Conservation (phyloP, 1,140 invertebrate species). For the Ceratoteleas bidentatus region DNA sequence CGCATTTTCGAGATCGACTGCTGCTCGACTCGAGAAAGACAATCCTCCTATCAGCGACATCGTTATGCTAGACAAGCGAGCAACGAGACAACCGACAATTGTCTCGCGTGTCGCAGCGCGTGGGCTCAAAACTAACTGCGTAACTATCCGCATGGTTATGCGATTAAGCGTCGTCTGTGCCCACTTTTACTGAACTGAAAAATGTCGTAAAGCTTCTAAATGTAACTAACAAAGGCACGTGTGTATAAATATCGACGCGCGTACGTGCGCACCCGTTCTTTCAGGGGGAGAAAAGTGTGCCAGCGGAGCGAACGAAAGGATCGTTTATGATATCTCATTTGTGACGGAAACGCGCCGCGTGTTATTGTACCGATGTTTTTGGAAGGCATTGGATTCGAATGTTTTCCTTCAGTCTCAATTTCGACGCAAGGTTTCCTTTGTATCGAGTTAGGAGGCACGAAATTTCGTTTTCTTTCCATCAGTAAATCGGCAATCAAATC, state of each 20-base stretch:
- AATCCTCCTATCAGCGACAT: constrained; percentile 59
- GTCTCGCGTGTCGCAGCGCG: constrained; percentile 59
- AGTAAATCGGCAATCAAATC: too few species aligned
- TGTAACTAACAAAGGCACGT: constrained; percentile 49
- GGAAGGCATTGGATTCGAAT: constrained; percentile 4
- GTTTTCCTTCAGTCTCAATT: background rate
- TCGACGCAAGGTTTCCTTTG: too few species aligned
- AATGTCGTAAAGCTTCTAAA: constrained; percentile 54
- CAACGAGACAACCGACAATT: constrained; percentile 55
- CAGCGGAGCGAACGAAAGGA: constrained; percentile 26
- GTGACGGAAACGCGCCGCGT: constrained; percentile 14
- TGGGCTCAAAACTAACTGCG: constrained; percentile 64
- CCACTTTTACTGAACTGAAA: constrained; percentile 45
- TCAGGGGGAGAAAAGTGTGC: constrained; percentile 44
- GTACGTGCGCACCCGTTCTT: constrained; percentile 10
- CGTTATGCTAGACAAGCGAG: constrained; percentile 56
- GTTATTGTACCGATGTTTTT: constrained; percentile 31
- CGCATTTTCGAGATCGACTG: constrained; percentile 22
- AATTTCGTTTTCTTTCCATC: background rate
- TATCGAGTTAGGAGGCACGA: background rate
- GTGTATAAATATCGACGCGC: constrained; percentile 28
- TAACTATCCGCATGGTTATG: constrained; percentile 59
- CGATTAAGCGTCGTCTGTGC: constrained; percentile 48
- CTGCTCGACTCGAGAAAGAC: constrained; percentile 33
- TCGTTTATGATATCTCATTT: constrained; percentile 43